phyloP scores from a whole-genome alignment of 2,113 vertebrate species.

The Lipophrys pholis region DNA sequence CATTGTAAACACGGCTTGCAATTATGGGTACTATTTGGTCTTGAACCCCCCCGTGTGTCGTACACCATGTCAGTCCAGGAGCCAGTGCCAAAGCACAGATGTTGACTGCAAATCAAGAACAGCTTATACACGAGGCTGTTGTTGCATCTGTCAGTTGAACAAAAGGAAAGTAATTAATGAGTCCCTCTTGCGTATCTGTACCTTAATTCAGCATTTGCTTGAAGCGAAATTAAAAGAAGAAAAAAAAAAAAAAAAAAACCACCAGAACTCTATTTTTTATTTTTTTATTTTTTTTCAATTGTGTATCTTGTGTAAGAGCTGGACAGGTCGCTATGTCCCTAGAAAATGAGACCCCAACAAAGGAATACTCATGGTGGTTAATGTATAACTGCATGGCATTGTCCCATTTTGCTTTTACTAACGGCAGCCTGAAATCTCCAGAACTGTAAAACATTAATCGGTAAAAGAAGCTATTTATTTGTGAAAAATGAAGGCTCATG shows the following conservation, averaged over 20 bases:
- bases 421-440: background rate
- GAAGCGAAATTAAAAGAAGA: no score
- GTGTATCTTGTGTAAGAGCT: background rate
- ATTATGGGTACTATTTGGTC: slow-evolving; percentile 28
- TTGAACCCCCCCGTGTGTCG: background rate
- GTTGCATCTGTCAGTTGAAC: slow-evolving; percentile 8
- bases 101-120: background rate
- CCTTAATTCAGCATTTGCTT: background rate
- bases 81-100: background rate
- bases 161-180: slow-evolving; percentile 5
- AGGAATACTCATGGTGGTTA: slow-evolving; percentile 12
- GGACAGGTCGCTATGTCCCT: background rate
- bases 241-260: background rate
- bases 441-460: background rate
- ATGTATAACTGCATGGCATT: slow-evolving; percentile 22
- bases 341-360: slow-evolving; percentile 19
- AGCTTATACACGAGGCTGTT: slow-evolving; percentile 2
- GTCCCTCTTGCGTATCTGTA: background rate
- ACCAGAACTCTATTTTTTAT: background rate
- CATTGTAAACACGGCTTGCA: slow-evolving; percentile 32
- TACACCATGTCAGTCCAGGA: background rate
- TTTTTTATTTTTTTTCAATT: background rate
- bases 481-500: background rate
- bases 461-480: no score
- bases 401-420: background rate